Percentiles rank a stretch among this genome's conserved stretches.
phyloP scores from a whole-genome alignment of 37 sponge, comb jelly and placozoan species.

The Tethya wilhelma region DNA sequence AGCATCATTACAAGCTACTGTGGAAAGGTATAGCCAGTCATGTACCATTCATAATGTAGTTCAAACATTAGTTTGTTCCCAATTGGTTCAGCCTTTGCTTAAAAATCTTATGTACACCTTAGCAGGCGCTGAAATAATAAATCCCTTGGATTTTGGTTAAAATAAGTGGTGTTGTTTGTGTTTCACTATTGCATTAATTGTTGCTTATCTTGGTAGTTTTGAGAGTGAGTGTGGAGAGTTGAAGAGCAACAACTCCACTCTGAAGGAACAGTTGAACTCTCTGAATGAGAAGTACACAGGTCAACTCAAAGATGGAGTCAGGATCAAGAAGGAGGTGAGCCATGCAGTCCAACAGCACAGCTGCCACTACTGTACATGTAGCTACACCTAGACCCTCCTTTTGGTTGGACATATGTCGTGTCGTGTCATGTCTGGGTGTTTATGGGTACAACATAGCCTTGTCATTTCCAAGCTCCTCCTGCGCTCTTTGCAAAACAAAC shows the following conservation, averaged over 20 bases:
- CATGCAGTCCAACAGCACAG: background rate
- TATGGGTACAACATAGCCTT: background rate
- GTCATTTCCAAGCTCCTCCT: too few relatives aligned
- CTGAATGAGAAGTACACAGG: background rate
- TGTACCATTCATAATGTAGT: too few relatives aligned
- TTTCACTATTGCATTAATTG: background rate
- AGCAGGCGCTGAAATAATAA: too few relatives aligned
- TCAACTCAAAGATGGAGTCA: background rate
- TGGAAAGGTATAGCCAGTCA: too few relatives aligned
- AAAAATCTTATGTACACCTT: too few relatives aligned
- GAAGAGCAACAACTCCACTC: background rate
- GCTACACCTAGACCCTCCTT: too few relatives aligned
- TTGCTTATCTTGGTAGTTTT: background rate
- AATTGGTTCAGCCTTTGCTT: too few relatives aligned
- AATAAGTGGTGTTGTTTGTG: background rate
- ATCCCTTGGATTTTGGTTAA: too few relatives aligned
- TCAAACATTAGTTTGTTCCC: too few relatives aligned
- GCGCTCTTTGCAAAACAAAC: too few relatives aligned
- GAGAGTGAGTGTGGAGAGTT: background rate
- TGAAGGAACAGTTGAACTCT: background rate
- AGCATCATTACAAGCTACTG: too few relatives aligned
- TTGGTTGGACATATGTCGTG: background rate
- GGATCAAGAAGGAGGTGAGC: background rate
- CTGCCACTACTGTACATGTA: background rate
- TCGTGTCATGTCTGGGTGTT: background rate